phyloP scores from a whole-genome alignment of 1,140 invertebrate genomes.

The Microplitis demolitor region DNA sequence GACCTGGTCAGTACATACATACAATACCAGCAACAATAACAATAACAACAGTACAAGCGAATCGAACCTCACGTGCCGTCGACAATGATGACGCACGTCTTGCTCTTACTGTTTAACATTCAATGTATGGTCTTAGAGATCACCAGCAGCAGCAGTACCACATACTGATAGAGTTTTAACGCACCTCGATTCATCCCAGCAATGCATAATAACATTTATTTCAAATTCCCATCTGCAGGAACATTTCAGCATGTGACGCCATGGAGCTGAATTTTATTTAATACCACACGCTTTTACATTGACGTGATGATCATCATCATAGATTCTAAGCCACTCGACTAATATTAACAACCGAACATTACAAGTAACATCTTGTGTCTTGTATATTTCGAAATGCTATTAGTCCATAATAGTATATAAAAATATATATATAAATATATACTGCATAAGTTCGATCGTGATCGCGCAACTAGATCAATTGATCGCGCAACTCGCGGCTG shows the following conservation, averaged over 20 bases:
- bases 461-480: constrained; percentile 27
- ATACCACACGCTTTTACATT: no score
- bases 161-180: no score
- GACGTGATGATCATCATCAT: background rate
- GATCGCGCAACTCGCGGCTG: constrained; percentile 16
- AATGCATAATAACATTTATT: no score
- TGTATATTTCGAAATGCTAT: background rate
- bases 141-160: no score
- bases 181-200: no score
- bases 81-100: constrained; percentile 31
- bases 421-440: background rate
- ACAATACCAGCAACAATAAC: no score
- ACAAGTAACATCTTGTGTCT: background rate
- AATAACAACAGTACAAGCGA: constrained; percentile 24
- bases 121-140: no score
- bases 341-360: background rate
- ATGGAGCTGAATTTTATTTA: no score
- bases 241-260: no score
- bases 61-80: constrained; percentile 39
- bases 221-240: no score
- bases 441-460: constrained; percentile 12
- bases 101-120: constrained; percentile 3
- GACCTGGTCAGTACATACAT: constrained; percentile 34
- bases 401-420: background rate
- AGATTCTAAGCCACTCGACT: background rate